Conservation (phyloP, 2,888 invertebrate species). For the Papilio gigon region DNA sequence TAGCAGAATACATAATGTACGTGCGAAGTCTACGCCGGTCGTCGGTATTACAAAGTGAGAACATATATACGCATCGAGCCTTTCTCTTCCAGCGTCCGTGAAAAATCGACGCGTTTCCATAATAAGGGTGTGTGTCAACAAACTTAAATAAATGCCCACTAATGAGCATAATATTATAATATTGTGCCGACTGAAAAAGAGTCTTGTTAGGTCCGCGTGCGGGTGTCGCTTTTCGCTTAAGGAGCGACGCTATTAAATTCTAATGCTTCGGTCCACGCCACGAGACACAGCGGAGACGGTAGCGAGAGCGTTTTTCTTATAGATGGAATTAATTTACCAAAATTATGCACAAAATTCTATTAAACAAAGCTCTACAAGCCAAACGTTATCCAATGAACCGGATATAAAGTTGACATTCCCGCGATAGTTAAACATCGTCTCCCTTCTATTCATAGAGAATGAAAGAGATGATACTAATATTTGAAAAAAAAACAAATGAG, state of each 20-base stretch:
- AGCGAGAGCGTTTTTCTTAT: constrained; percentile 10
- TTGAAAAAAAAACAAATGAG: too few relatives aligned
- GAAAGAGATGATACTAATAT: too few relatives aligned
- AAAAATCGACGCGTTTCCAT: constrained; percentile 44
- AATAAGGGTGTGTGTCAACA: constrained; percentile 52
- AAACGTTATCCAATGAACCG: background rate
- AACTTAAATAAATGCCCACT: constrained; percentile 68
- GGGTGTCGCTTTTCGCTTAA: constrained; percentile 67
- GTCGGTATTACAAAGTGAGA: background rate
- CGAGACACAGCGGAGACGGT: constrained; percentile 45
- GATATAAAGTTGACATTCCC: too few relatives aligned
- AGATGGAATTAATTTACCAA: background rate
- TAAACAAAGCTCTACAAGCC: background rate
- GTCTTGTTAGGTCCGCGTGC: constrained; percentile 74
- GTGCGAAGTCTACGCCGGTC: background rate
- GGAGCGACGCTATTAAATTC: constrained; percentile 78
- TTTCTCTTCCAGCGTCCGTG: constrained; percentile 23
- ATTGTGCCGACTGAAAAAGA: constrained; percentile 70
- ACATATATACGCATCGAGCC: constrained; percentile 8
- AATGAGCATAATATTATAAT: constrained; percentile 80
- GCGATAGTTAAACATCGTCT: too few relatives aligned
- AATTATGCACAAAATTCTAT: background rate
- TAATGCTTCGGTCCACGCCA: constrained; percentile 61
- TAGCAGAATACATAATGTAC: background rate
- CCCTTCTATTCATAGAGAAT: too few relatives aligned